phyloP scores from a whole-genome alignment of 2,113 vertebrate species.

The Callaeas wilsoni region DNA sequence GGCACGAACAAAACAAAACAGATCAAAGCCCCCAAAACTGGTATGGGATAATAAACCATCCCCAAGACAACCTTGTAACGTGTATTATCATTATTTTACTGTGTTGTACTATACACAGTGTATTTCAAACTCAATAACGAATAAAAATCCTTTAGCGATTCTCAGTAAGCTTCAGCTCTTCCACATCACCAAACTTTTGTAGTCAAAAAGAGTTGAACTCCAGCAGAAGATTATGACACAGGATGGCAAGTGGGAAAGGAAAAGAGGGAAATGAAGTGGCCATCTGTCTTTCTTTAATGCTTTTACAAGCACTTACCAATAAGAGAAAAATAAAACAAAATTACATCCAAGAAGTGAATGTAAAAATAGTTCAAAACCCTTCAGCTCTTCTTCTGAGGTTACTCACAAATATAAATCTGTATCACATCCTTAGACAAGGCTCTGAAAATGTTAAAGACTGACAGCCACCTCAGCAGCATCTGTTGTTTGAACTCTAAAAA shows the following conservation, averaged over 20 bases:
- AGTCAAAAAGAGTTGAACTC: not conserved
- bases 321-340: not conserved
- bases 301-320: not conserved
- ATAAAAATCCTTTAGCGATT: not conserved
- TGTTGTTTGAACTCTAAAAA: not conserved
- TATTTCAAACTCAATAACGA: not conserved
- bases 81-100: not conserved
- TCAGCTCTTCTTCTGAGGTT: not conserved
- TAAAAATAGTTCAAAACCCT: not conserved
- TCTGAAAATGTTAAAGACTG: not conserved
- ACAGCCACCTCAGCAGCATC: not conserved
- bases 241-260: not conserved
- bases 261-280: not conserved
- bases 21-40: too few species aligned
- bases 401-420: not conserved
- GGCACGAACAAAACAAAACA: too few species aligned
- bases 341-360: rapidly evolving
- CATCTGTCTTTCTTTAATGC: not conserved
- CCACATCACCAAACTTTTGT: rapidly evolving
- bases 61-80: not conserved
- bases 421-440: not conserved
- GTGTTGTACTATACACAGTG: not conserved
- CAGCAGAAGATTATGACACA: not conserved
- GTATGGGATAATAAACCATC: too few species aligned
- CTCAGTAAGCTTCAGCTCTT: not conserved